Evolutionary conservation across 2,888 invertebrate genomes (phyloP), one percentile per base, ranked within the genome.

Genomic region (Ochropleura plecta): DNA sequence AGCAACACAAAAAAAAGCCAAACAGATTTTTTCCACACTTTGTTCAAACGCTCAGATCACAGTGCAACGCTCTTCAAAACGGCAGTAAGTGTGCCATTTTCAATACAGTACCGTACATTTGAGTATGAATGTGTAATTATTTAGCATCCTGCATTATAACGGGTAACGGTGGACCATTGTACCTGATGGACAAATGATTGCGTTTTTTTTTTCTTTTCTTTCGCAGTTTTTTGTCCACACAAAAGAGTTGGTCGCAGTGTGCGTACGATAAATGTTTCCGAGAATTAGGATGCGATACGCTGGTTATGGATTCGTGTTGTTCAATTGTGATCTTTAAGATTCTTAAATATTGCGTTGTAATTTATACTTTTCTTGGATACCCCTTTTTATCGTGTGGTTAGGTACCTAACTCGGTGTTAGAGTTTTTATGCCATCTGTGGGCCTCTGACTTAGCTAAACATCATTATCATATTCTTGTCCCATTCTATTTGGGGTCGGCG

Each of bases 171-270:
- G 84, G 80, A 79, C 90, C 93, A 94, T 95, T 95, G 95, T 95
- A 90, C 87, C 89, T 94, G 94, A 94, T 94, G 94, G 93, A 93
- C 93, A 94, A 95, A 95, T 95, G 94, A 95, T 95, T 95, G 94
- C 92, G 88, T 87, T 86, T 90, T 91, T 92, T 55, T 91, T 92
- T 91, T 79, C 75, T 60, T 76, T 78, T 87, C 79, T 72, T 62
- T 83, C 65, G 72, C 76, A 85, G 73, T 78, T 86, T 79, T 85
- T 82, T 86, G 78, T 77, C 67, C 81, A 55, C 81, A 88, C 86
- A 89, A 88, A 88, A 89, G 87, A 83, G 73, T 73, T 67, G 76
- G 76, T 30, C 79, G 82, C 76, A 74, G 9, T 70, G 65, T 76
- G 84, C 83, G 82, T 82, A 74, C 76, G 76, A 75, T 85, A 85